phyloP scores from a whole-genome alignment of 30 jellyfish, hydroid and myxozoan genomes.

The Morbakka virulenta region DNA sequence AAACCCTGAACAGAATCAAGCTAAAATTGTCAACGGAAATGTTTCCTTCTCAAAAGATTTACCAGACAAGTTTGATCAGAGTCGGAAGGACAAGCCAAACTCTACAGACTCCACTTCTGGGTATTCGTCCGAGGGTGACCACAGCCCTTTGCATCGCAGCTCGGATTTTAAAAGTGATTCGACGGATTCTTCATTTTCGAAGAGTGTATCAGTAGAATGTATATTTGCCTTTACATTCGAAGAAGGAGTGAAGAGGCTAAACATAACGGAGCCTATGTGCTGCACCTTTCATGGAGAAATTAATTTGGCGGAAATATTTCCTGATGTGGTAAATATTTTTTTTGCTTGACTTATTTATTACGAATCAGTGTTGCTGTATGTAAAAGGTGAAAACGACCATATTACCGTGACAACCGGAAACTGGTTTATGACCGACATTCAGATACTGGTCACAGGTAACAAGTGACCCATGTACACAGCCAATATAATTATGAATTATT shows the following conservation, averaged over 20 bases:
- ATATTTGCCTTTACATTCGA: slow-evolving; percentile 76
- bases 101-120: background rate
- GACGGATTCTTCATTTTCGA: background rate
- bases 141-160: background rate
- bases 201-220: slow-evolving; percentile 4
- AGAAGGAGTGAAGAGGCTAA: slow-evolving; percentile 59
- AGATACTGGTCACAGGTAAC: too few relatives aligned
- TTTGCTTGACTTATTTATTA: too few relatives aligned
- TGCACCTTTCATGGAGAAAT: slow-evolving; percentile 65
- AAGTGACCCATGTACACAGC: too few relatives aligned
- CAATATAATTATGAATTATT: too few relatives aligned
- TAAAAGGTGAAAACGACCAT: too few relatives aligned
- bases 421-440: too few relatives aligned
- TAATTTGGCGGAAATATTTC: slow-evolving; percentile 51
- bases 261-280: slow-evolving; percentile 21
- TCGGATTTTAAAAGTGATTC: background rate
- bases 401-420: too few relatives aligned
- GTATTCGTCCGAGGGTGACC: background rate
- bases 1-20: background rate
- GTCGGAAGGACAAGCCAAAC: slow-evolving; percentile 6
- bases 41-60: background rate
- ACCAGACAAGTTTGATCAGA: background rate
- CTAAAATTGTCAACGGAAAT: background rate
- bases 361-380: too few relatives aligned
- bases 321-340: slow-evolving; percentile 81